A percentile compares a stretch with the other conserved stretches of the same genome.
phyloP scores from a whole-genome alignment of 2,888 invertebrate species.

The Archips xylosteana region DNA sequence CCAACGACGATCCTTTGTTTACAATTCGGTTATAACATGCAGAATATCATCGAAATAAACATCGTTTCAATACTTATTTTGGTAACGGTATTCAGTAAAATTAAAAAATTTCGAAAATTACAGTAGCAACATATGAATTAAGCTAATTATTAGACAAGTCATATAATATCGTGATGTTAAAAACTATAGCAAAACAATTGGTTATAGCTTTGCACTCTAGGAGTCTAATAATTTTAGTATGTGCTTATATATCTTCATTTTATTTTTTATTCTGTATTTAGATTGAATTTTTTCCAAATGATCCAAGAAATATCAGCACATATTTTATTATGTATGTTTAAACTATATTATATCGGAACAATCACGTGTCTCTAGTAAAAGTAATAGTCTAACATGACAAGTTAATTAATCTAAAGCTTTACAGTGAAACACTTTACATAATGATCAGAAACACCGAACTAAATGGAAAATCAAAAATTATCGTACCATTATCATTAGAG shows the following conservation, averaged over 20 bases:
- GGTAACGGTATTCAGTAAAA: slow-evolving; percentile 58
- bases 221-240: slow-evolving; percentile 63
- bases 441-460: slow-evolving; percentile 80
- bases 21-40: slow-evolving; percentile 72
- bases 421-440: slow-evolving; percentile 81
- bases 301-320: slow-evolving; percentile 54
- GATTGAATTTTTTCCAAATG: neutral
- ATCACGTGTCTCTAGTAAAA: slow-evolving; percentile 74
- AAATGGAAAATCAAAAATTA: slow-evolving; percentile 70
- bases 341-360: slow-evolving; percentile 65
- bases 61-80: slow-evolving; percentile 51
- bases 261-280: neutral
- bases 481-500: slow-evolving; percentile 51
- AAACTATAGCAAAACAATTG: slow-evolving; percentile 82
- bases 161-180: slow-evolving; percentile 73
- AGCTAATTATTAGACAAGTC: slow-evolving; percentile 76
- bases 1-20: slow-evolving; percentile 83
- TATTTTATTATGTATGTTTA: slow-evolving; percentile 59
- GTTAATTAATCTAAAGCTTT: slow-evolving; percentile 79
- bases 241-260: slow-evolving; percentile 47
- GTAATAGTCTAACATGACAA: slow-evolving; percentile 80
- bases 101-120: slow-evolving; percentile 67
- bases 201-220: slow-evolving; percentile 82
- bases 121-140: slow-evolving; percentile 78
- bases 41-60: slow-evolving; percentile 66